Evolutionary conservation across 2,113 vertebrate genomes (phyloP), one percentile per base, ranked within the genome.

Genomic region (Petromus typicus): DNA sequence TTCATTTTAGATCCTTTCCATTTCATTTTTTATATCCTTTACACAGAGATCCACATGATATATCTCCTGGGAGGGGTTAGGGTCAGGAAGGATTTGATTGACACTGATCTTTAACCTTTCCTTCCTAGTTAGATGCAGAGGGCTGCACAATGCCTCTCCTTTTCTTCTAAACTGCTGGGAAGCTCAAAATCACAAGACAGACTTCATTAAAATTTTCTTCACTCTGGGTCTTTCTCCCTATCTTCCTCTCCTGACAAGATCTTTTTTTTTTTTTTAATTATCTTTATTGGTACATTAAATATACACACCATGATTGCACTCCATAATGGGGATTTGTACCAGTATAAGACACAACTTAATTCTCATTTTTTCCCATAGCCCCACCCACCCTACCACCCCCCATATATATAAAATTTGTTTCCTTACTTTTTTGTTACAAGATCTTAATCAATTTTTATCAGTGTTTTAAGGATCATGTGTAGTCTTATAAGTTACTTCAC

Each of bases 171-270:
- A 45, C 75, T 94, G 25, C 25, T 71, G 22, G 54, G 86, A 89
- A 76, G n/a, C 63, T 93, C 86, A 89, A 73, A 71, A 86, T 90
- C 64, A 93, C 16, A 66, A 2, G 61, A 5, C 43, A 30, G 27
- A 25, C n/a, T 73, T 93, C 45, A 59, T 78, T 93, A 78, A 76
- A 83, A 91, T 84, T 54, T 83, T 67, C 81, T 37, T 85, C 57
- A 57, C 54, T 92, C 56, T 96, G 67, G 9, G 1, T 78, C 92
- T 92, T 78, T 63, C 71, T 86, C 83, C 48, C 14, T 66, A 3
- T 71, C 27, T 32, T 91, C 20, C 57, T 81, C 64, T 71, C 80
- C 81, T 73, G 37, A 79, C 78, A 54, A 86, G 7, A 54, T 54
- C 13, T n/a, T n/a, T n/a, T n/a, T n/a, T n/a, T n/a, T n/a, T n/a